Evolutionary conservation across 2,113 vertebrate genomes (phyloP), one percentile per base, ranked within the genome.

Genomic region (Sphyrna mokarran): DNA sequence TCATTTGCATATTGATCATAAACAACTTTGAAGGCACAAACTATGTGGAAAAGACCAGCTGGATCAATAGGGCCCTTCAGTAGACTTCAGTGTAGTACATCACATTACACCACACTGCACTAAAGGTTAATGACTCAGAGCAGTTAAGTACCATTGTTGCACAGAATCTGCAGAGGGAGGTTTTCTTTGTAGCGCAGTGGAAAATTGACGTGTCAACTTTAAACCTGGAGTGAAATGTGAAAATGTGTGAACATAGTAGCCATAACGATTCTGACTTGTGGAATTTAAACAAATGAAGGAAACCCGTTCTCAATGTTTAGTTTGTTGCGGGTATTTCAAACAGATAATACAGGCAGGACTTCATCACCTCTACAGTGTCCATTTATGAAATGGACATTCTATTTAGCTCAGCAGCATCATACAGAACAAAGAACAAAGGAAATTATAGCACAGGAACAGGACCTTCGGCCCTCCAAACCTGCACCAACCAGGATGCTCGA

Each of bases 1-100:
- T 98, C 97, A 99, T 99, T 99, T 99, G 98, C 99, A 99, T 99
- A 99, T 99, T 99, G 99, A 99, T 99, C 98, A 99, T 98, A 99
- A 99, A 99, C 98, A 99, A 98, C 98, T 98, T 98, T 97, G 98
- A 99, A 99, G 98, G 98, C 99, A 99, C 98, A 98, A 97, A 98
- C 98, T 98, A 98, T 98, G 98, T 97, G 97, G 97, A 95, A 95
- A 95, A 95, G 94, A 95, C 94, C 40, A 54, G 93, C 69, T 96
- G 97, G 97, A 99, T 99, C 99, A 98, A 99, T 99, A 98, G 98
- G 97, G 97, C 98, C 98, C 98, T 98, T 97, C 97, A 98, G 98
- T 97, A 97, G 98, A 97, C 97, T 97, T 97, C 97, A 96, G 98
- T 97, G 97, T 97, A 98, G 98, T 97, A 97, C 97, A 97, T 98